Base-by-base conservation (phyloP, 2,888 invertebrate species). In the Pilophorus perplexus region DNA sequence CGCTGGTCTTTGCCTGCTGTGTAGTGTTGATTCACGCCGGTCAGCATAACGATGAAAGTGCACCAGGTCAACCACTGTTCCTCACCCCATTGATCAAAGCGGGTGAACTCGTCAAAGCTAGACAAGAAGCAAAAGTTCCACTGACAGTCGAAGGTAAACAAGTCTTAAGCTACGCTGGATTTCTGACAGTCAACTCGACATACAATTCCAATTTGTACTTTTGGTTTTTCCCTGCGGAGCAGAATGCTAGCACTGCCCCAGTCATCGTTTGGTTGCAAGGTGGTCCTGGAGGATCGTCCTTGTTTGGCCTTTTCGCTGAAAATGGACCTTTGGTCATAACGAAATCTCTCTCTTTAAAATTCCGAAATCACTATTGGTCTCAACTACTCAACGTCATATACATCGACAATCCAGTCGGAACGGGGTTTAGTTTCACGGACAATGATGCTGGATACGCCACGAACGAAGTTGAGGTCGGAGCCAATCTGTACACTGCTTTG, bases 391-490 rank as follows among this genome's bases (percentile, higher is more conserved):
- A 88, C 72, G 77, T 95, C 42, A 82, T 95, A 64, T 96, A n/a
- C n/a, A n/a, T n/a, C n/a, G n/a, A n/a, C n/a, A n/a, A n/a, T n/a
- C n/a, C n/a, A n/a, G n/a, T n/a, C 0, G 92, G 93, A 1, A 89
- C 93, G 2, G 95, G 95, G 0, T 96, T 88, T 75, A 94, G 94
- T 78, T 94, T 92, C 74, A 93, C 94, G 0, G 23, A 54, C 1
- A 77, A 83, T 64, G 84, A 86, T 16, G 82, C 78, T 64, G 93
- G 94, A 0, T 94, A 88, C 77, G 88, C 89, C 10, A 83, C 79
- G 3, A 86, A 90, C 75, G 87, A 94, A 77, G 84, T 82, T 0
- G 85, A 88, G 74, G 90, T 95, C 0, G 93, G 89, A 0, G 81
- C 83, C 54, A 87, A 94, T 75, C 77, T 95, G 6, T 88, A 91